These are phyloP conservation scores for Platysternon megacephalum DNA, from an alignment of 2,113 vertebrate species.

Conservation along the genomic window DNA sequence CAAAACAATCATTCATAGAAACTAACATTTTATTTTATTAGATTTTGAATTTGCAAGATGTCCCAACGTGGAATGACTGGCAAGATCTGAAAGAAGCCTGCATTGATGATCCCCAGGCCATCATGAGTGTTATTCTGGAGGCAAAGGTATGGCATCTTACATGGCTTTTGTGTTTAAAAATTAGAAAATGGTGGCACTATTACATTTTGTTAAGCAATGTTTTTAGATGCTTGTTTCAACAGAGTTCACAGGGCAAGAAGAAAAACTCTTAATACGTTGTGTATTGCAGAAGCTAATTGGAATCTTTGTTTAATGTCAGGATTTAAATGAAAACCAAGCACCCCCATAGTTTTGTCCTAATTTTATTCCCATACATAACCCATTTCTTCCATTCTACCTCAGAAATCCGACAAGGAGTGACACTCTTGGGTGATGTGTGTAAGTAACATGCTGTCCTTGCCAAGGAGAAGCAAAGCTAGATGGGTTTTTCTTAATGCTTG, in stretches of 20 bases:
- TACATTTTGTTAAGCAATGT: neutral
- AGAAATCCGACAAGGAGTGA: neutral
- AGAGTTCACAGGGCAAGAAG: neutral
- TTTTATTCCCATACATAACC: neutral
- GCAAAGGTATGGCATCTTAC: constrained; percentile 81
- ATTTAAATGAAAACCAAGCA: neutral
- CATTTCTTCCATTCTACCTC: neutral
- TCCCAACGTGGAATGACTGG: constrained; percentile 87
- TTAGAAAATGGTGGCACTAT: neutral
- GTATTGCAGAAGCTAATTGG: neutral
- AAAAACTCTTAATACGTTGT: neutral
- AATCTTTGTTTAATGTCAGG: neutral
- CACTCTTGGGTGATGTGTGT: neutral
- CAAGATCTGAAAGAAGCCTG: constrained; percentile 89
- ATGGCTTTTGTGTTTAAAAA: neutral
- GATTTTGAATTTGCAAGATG: constrained; percentile 86
- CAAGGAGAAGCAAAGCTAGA: neutral
- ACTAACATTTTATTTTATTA: constrained; percentile 65
- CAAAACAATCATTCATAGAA: neutral
- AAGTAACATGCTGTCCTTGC: neutral
- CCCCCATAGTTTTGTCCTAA: neutral
- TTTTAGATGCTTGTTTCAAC: neutral
- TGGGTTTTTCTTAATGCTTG: neutral
- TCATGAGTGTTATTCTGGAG: constrained; percentile 87
- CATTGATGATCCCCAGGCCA: constrained; percentile 77